Evolutionary conservation across 2,113 vertebrate species (phyloP), one percentile per base, ranked within the genome.

Genomic region (Chionomys nivalis): DNA sequence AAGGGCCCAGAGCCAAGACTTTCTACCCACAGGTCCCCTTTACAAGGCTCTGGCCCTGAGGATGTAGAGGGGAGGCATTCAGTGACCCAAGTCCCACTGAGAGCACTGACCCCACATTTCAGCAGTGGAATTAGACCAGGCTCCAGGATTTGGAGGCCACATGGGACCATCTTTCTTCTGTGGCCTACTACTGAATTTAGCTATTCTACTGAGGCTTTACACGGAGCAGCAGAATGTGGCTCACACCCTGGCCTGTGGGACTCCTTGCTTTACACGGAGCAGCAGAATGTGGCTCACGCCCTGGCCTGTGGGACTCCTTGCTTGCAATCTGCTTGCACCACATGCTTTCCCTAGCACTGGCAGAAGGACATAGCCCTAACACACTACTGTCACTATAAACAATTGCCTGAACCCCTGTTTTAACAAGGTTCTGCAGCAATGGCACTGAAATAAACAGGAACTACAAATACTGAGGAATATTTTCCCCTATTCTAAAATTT

Each of bases 401-500:
- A 33, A n/a, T 0, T 0, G 0, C n/a, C 8, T n/a, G 39, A 65
- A 5, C 49, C 55, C 42, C 16, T 58, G 19, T 72, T 24, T 81
- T 63, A 58, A 24, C 86, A 33, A 83, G 26, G 21, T 14, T 81
- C 77, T 12, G 12, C 8, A 28, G 72, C 5, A 72, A 31, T 2
- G 52, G 75, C 19, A 3, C 24, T 81, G 42, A 77, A 39, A 58
- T 55, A 66, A 42, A 63, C 19, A 76, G 19, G 82, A 90, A 92
- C 63, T 90, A 76, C 1, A 79, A 93, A 90, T 17, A 76, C 0
- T 79, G 52, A 49, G 76, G 12, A 58, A 36, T n/a, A 72, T 72
- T 92, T 55, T 7, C 31, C 19, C 33, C 79, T 49, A 92, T 72
- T 36, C 68, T 96, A 79, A 93, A 85, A 72, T 89, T 79, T 91